Evolutionary conservation across 2,797 vertebrate species (phyloP).

Genomic region (Triplophysa bombifrons): DNA sequence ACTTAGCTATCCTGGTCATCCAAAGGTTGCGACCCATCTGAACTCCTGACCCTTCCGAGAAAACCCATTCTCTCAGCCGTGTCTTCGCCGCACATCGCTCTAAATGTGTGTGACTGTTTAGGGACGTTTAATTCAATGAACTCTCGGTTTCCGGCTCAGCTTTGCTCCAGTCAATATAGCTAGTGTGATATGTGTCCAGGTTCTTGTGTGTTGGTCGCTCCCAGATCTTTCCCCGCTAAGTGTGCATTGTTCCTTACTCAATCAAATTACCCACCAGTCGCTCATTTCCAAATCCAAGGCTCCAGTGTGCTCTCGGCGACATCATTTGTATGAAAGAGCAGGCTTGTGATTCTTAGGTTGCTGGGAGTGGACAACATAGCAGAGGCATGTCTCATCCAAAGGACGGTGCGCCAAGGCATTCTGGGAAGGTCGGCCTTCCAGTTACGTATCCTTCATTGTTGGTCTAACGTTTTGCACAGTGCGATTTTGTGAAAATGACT

Average conservation of each 20-base stretch:
- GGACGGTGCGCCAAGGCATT: constrained; percentile 10
- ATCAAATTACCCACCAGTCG: constrained; percentile 73
- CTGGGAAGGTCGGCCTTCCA: constrained; percentile 14
- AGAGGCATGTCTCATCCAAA: constrained; percentile 33
- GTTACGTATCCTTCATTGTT: constrained; percentile 17
- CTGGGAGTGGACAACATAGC: constrained; percentile 34
- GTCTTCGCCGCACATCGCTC: constrained; percentile 42
- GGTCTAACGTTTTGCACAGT: neutral
- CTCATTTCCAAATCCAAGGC: constrained; percentile 48
- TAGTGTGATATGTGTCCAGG: constrained; percentile 58
- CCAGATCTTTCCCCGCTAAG: constrained; percentile 63
- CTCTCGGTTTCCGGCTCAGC: constrained; percentile 69
- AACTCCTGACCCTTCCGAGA: constrained; percentile 51
- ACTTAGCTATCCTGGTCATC: constrained; percentile 15
- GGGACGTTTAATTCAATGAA: constrained; percentile 63
- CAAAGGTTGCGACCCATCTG: constrained; percentile 29
- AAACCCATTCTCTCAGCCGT: constrained; percentile 29
- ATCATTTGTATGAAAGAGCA: constrained; percentile 54
- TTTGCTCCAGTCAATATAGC: constrained; percentile 55
- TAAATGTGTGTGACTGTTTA: constrained; percentile 67
- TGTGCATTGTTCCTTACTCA: constrained; percentile 71
- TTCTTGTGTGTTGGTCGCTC: constrained; percentile 56
- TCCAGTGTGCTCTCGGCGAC: constrained; percentile 46
- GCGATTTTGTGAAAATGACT: constrained; percentile 18
- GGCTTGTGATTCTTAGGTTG: constrained; percentile 45